These are phyloP conservation scores for Panthera leo DNA, from an alignment of 2,113 vertebrate species.

Conservation along the genomic window DNA sequence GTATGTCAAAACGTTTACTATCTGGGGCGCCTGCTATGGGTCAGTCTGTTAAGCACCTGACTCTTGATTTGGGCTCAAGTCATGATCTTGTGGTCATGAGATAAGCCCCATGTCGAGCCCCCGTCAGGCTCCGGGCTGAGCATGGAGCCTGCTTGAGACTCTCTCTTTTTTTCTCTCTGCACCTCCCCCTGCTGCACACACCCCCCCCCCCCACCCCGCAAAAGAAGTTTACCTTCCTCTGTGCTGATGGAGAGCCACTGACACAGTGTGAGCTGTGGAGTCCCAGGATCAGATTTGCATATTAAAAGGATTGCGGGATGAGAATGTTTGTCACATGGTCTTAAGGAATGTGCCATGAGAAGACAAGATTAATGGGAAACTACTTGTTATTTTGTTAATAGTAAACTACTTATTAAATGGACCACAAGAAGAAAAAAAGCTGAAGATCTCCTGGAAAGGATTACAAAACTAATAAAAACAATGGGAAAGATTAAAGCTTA, in stretches of 20 bases:
- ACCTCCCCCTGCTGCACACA: no score
- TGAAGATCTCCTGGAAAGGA: background rate
- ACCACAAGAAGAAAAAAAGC: background rate
- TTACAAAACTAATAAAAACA: background rate
- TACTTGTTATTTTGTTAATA: background rate
- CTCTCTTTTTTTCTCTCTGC: no score
- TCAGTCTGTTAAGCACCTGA: no score
- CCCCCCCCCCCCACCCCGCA: no score
- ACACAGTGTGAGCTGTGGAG: background rate
- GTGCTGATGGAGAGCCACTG: background rate
- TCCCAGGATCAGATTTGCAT: constrained; percentile 22
- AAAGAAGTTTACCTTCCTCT: background rate
- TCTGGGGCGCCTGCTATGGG: no score
- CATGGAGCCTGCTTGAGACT: no score
- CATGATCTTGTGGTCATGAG: no score
- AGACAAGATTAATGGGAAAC: constrained; percentile 19
- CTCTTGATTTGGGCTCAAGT: no score
- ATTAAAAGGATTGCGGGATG: constrained; percentile 6
- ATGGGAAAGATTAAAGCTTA: background rate
- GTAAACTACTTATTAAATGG: constrained; percentile 38
- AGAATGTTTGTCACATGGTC: background rate
- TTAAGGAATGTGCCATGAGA: background rate
- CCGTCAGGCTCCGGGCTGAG: no score
- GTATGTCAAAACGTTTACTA: background rate
- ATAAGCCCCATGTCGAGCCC: no score